These are phyloP conservation scores for Eulemur coronatus DNA, from an alignment of 2,797 vertebrate genomes.

Conservation along the genomic window DNA sequence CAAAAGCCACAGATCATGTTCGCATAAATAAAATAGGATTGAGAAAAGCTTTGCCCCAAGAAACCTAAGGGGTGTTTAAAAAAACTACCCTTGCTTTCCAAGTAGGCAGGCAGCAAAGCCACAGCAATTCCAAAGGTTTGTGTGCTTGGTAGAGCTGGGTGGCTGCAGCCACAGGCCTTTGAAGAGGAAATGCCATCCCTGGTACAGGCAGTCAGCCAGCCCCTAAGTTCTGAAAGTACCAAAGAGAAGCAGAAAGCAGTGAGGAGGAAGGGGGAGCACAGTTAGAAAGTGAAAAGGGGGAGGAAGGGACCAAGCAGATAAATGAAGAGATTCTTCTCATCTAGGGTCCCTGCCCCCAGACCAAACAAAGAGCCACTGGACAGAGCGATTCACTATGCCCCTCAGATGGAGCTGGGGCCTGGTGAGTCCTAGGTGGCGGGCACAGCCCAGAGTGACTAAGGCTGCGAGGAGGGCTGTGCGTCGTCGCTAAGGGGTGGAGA, in stretches of 20 bases:
- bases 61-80: slow-evolving; percentile 70
- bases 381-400: slow-evolving; percentile 48
- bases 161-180: slow-evolving; percentile 73
- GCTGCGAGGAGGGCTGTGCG: slow-evolving; percentile 42
- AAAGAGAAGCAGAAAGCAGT: slow-evolving; percentile 50
- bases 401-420: background rate
- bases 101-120: slow-evolving; percentile 70
- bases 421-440: slow-evolving; percentile 33
- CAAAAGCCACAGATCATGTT: slow-evolving; percentile 74
- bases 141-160: slow-evolving; percentile 68
- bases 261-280: background rate
- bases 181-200: slow-evolving; percentile 79
- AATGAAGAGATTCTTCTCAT: slow-evolving; percentile 47
- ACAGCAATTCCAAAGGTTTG: slow-evolving; percentile 66
- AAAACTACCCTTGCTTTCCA: slow-evolving; percentile 63
- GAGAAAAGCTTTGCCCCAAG: slow-evolving; percentile 70
- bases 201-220: slow-evolving; percentile 74
- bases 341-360: background rate
- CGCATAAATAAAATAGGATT: slow-evolving; percentile 72
- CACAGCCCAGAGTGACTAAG: slow-evolving; percentile 72
- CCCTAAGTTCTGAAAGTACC: slow-evolving; percentile 52
- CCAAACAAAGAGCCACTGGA: background rate
- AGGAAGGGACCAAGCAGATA: background rate
- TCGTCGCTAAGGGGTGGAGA: slow-evolving; percentile 62
- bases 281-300: slow-evolving; percentile 8